Evolutionary conservation across 2,113 vertebrate species (phyloP).

Genomic region (Acrocephalus kingi): DNA sequence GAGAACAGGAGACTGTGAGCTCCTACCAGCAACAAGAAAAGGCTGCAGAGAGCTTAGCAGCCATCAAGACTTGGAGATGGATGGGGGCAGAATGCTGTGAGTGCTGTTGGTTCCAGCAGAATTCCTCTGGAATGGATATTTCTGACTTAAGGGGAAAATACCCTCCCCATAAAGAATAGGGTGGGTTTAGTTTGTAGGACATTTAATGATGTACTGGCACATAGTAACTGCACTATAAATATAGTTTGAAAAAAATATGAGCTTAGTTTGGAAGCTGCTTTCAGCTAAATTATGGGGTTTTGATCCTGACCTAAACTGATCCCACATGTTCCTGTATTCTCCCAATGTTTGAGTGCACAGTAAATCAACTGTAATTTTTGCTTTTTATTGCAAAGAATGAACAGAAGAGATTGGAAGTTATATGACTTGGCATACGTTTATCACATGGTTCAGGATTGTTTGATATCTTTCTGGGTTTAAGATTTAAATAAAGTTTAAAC

Average conservation of each 20-base stretch:
- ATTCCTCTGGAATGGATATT: neutral
- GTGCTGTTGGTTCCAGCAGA: neutral
- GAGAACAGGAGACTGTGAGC: neutral
- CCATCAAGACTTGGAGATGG: neutral
- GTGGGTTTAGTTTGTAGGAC: conserved; percentile 10
- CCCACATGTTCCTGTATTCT: conserved; percentile 58
- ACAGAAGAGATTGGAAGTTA: conserved; percentile 21
- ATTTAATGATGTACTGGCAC: conserved; percentile 35
- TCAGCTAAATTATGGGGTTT: conserved; percentile 61
- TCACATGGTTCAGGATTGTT: neutral
- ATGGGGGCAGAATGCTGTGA: neutral
- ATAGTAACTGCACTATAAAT: conserved; percentile 50
- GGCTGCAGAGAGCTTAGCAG: neutral
- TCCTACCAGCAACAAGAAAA: neutral
- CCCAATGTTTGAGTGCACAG: neutral
- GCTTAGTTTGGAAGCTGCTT: conserved; percentile 59
- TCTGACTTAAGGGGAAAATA: neutral
- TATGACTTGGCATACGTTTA: conserved; percentile 29
- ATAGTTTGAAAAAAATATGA: conserved; percentile 47
- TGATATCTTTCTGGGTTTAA: neutral
- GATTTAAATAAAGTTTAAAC: neutral
- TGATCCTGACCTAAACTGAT: conserved; percentile 64
- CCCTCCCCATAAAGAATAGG: neutral
- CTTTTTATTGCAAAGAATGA: conserved; percentile 45
- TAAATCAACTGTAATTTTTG: conserved; percentile 46